Percentiles rank a stretch among this genome's conserved stretches.
These are phyloP conservation scores for Cheilosia urbana DNA, from an alignment of 2,888 invertebrate species.

Conservation along the genomic window DNA sequence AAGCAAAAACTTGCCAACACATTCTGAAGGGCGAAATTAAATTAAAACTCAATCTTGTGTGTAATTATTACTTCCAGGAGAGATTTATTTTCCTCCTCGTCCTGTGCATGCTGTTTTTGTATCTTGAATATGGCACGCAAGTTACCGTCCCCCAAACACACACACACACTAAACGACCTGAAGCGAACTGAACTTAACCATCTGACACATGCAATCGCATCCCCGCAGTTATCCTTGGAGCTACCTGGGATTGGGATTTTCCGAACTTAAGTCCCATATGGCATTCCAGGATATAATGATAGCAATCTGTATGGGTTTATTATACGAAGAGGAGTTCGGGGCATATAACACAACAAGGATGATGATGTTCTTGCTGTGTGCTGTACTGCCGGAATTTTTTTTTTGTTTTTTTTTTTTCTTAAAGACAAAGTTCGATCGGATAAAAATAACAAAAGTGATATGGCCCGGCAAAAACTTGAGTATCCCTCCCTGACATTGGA, in stretches of 20 bases:
- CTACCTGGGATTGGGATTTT: slow-evolving; percentile 55
- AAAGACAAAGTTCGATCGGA: slow-evolving; percentile 57
- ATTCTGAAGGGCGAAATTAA: slow-evolving; percentile 79
- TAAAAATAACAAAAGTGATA: slow-evolving; percentile 45
- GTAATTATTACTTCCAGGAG: slow-evolving; percentile 82
- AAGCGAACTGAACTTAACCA: slow-evolving; percentile 59
- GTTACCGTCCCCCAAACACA: not conserved
- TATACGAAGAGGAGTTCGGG: slow-evolving; percentile 53
- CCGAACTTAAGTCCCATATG: slow-evolving; percentile 61
- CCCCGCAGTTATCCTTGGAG: slow-evolving; percentile 48
- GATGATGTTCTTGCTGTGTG: slow-evolving; percentile 52
- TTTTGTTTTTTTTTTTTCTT: not conserved
- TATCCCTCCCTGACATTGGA: slow-evolving; percentile 10
- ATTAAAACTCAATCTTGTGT: slow-evolving; percentile 83
- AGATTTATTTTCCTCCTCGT: slow-evolving; percentile 71
- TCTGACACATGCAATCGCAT: slow-evolving; percentile 75
- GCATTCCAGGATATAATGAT: slow-evolving; percentile 73
- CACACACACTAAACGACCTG: not conserved
- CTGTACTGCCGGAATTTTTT: slow-evolving; percentile 6
- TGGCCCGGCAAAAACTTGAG: slow-evolving; percentile 12
- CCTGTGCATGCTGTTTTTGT: slow-evolving; percentile 54
- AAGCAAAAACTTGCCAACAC: slow-evolving; percentile 60
- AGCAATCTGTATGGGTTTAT: slow-evolving; percentile 72
- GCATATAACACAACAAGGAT: slow-evolving; percentile 21
- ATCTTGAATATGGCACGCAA: slow-evolving; percentile 58